A percentile compares a stretch with the other conserved stretches of the same genome.
Conservation (phyloP, 1,140 invertebrate species). For the Brachionus rubens region DNA sequence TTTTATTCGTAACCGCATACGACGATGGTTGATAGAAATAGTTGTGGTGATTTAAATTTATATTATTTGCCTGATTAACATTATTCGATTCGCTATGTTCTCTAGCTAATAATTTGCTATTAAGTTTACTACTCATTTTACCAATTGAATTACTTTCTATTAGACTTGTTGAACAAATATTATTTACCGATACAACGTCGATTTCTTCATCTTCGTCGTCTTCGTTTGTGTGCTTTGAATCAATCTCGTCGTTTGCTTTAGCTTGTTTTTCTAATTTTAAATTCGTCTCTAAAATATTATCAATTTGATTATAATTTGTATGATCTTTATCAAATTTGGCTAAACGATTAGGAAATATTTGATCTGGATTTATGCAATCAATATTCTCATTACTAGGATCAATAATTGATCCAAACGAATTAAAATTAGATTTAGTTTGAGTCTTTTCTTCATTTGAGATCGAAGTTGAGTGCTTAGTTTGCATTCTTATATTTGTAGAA, state of each 20-base stretch:
- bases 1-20: not conserved
- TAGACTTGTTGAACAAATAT: not conserved
- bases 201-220: conserved; percentile 14
- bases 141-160: not conserved
- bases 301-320: not conserved
- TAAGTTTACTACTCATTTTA: not conserved
- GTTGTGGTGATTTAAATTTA: not conserved
- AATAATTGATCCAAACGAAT: not conserved
- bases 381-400: not conserved
- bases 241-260: not conserved
- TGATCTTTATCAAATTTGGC: not conserved
- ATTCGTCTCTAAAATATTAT: not conserved
- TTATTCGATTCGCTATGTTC: not conserved
- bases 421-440: too few species aligned
- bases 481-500: too few species aligned
- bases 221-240: too few species aligned
- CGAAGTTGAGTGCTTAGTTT: too few species aligned
- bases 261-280: not conserved
- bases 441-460: too few species aligned
- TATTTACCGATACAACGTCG: conserved; percentile 12
- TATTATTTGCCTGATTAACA: not conserved
- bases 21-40: not conserved
- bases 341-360: conserved; percentile 36
- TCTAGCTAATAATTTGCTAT: not conserved
- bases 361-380: conserved; percentile 42